Evolutionary conservation across 2,113 vertebrate genomes (phyloP).

Genomic region (Eurypyga helias): DNA sequence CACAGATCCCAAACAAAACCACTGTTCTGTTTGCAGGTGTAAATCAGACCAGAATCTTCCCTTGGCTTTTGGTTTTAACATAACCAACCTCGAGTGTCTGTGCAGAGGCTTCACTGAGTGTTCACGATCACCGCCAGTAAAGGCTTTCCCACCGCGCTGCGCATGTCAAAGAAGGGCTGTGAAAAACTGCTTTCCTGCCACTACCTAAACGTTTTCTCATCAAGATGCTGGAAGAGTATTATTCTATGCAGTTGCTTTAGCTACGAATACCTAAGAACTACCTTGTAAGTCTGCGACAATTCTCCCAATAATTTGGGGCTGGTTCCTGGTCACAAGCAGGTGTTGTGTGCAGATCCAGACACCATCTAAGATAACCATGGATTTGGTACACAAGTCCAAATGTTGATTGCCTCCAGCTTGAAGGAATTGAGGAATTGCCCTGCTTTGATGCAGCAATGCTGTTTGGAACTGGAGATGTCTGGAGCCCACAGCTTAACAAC

Average conservation of each 20-base stretch:
- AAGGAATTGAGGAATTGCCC: not conserved
- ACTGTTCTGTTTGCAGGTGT: not conserved
- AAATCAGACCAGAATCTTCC: not conserved
- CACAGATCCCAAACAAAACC: not conserved
- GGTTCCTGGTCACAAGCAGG: not conserved
- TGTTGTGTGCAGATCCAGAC: not conserved
- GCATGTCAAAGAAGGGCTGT: not conserved
- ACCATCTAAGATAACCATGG: not conserved
- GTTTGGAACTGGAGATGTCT: not conserved
- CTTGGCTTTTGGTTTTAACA: not conserved
- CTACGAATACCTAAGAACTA: not conserved
- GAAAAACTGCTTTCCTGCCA: not conserved
- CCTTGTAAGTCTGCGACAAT: not conserved
- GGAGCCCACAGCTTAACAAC: not conserved
- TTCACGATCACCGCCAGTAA: not conserved
- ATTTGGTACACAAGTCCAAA: not conserved
- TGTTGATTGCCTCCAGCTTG: not conserved
- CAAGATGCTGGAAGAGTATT: not conserved
- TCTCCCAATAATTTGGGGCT: not conserved
- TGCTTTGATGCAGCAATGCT: not conserved
- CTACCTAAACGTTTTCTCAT: not conserved
- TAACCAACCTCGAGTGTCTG: not conserved
- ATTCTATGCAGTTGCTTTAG: not conserved
- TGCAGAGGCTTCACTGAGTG: not conserved
- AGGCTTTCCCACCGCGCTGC: not conserved